phyloP scores from a whole-genome alignment of 2,797 vertebrate genomes.

The Chiloscyllium punctatum region DNA sequence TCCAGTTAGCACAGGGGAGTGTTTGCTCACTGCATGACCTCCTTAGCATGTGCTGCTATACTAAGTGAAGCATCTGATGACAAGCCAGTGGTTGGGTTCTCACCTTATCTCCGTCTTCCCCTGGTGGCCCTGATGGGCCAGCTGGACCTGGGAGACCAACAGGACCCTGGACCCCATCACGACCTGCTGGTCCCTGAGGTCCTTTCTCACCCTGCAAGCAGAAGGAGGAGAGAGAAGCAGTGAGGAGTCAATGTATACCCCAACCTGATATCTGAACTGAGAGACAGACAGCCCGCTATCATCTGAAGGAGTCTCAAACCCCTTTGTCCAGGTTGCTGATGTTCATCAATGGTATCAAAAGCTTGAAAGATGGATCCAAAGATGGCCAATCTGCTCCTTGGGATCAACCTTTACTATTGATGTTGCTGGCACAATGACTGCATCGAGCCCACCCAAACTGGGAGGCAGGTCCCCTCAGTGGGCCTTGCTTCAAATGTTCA shows the following conservation, averaged over 20 bases:
- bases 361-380: neutral
- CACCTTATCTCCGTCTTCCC: constrained; percentile 98
- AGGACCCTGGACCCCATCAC: constrained; percentile 93
- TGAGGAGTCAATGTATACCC: neutral
- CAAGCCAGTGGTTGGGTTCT: neutral
- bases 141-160: constrained; percentile 96
- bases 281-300: no score
- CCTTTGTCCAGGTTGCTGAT: neutral
- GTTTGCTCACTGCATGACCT: no score
- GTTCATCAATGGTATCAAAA: neutral
- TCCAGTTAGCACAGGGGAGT: neutral
- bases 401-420: neutral
- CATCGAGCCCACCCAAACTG: neutral
- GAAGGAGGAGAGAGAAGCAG: neutral
- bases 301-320: neutral
- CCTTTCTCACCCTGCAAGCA: constrained; percentile 88
- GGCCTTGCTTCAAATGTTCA: neutral
- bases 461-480: neutral
- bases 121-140: constrained; percentile 87
- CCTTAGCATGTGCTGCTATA: neutral
- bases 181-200: constrained; percentile 90
- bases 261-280: neutral
- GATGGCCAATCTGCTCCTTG: neutral
- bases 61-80: neutral
- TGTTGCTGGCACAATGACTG: neutral